Conservation (phyloP, 2,888 invertebrate genomes). For the Diplazon laetatorius region DNA sequence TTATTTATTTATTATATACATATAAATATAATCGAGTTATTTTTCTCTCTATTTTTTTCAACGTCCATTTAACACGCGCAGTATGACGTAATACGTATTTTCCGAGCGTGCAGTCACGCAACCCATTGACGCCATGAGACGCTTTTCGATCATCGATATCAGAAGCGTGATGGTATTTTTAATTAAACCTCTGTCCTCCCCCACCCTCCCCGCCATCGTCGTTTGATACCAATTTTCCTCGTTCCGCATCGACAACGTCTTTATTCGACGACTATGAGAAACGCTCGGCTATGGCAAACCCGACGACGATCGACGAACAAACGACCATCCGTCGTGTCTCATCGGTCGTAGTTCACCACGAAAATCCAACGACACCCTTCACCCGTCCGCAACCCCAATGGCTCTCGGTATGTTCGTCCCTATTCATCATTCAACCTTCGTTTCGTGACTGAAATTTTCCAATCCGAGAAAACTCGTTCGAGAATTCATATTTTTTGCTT, state of each 20-base stretch:
- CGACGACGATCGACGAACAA: slow-evolving; percentile 19
- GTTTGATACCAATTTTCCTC: slow-evolving; percentile 25
- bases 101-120: slow-evolving; percentile 26
- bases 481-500: no score
- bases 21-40: neutral
- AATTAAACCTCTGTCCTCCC: no score
- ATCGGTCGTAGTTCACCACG: neutral
- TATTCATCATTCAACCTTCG: neutral
- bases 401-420: slow-evolving; percentile 6
- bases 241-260: slow-evolving; percentile 24
- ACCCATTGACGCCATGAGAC: neutral
- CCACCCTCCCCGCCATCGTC: no score
- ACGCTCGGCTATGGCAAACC: slow-evolving; percentile 32
- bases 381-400: no score
- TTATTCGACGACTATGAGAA: slow-evolving; percentile 38
- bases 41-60: neutral
- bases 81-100: slow-evolving; percentile 13
- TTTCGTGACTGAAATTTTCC: neutral
- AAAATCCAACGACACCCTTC: neutral
- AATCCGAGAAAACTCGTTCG: no score
- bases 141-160: slow-evolving; percentile 72
- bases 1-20: neutral
- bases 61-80: slow-evolving; percentile 11
- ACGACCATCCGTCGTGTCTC: neutral
- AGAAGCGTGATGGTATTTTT: slow-evolving; percentile 77